phyloP scores from a whole-genome alignment of 2,888 invertebrate species.

The Phorcus lineatus region DNA sequence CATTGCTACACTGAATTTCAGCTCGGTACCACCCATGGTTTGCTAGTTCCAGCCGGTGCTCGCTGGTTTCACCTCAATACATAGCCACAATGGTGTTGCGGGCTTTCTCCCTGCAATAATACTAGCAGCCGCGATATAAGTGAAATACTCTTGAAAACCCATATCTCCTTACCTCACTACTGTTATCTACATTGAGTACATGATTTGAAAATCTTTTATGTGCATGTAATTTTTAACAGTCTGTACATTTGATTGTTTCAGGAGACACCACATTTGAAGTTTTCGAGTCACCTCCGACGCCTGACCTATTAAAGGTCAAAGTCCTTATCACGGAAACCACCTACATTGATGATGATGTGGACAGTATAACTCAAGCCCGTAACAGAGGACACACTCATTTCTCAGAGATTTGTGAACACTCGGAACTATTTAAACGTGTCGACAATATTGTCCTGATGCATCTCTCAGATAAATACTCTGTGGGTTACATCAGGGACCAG shows the following conservation, averaged over 20 bases:
- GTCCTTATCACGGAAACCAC: slow-evolving; percentile 70
- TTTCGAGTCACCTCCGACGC: slow-evolving; percentile 52
- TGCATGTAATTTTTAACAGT: neutral
- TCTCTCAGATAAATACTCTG: slow-evolving; percentile 68
- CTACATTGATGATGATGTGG: slow-evolving; percentile 54
- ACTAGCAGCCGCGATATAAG: too few relatives aligned
- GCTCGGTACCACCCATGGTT: too few relatives aligned
- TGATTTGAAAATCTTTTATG: too few relatives aligned
- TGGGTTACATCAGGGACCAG: slow-evolving; percentile 49
- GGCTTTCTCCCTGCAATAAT: too few relatives aligned
- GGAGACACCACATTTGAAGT: slow-evolving; percentile 71
- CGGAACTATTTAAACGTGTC: slow-evolving; percentile 60
- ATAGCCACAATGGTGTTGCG: too few relatives aligned
- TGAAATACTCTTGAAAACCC: too few relatives aligned
- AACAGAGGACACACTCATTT: slow-evolving; percentile 67
- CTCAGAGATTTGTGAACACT: slow-evolving; percentile 60
- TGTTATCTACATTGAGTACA: too few relatives aligned
- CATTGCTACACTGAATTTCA: too few relatives aligned
- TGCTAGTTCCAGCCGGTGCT: too few relatives aligned
- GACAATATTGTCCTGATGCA: slow-evolving; percentile 64
- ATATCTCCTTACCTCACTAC: too few relatives aligned
- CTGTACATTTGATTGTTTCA: slow-evolving; percentile 24
- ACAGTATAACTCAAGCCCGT: slow-evolving; percentile 52
- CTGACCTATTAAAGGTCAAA: slow-evolving; percentile 65
- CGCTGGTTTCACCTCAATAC: too few relatives aligned